Evolutionary conservation across 2,797 vertebrate genomes (phyloP), one percentile per base, ranked within the genome.

Genomic region (Liparis tanakae): DNA sequence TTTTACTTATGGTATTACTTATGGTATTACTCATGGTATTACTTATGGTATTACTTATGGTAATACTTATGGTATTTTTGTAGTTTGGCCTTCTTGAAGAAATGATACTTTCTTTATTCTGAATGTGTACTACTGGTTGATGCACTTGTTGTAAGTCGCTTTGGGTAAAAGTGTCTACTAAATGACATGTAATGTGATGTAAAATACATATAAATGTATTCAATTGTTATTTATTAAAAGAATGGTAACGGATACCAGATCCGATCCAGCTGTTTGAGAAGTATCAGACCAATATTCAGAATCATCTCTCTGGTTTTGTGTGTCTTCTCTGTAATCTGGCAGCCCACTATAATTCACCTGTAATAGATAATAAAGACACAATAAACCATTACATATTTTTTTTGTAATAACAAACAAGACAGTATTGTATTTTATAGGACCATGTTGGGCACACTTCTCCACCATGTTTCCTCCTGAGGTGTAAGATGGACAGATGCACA

Each of bases 401-500:
- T 53, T 53, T 1, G n/a, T n/a, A 25, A 41, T 8, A 8, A 55
- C 6, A 36, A 33, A 15, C 17, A 46, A 57, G 36, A 71, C 30
- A 39, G 13, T 53, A 3, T 50, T 72, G 18, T 60, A 3, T 57
- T 22, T 33, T 36, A 30, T 39, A 20, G 17, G 10, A 10, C 1
- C 9, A 34, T 7, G 34, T 60, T 58, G 60, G 22, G 20, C 1
- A 15, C 14, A 59, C 8, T 44, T 67, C 18, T 65, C 33, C 30
- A 65, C 14, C 15, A 13, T 54, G 8, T 46, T 10, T 2, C 17
- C 36, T n/a, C 14, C 14, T 9, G 37, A 1, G 4, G 17, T 59
- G 30, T 67, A 20, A 51, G 3, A 22, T n/a, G 62, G 39, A 80
- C 62, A 61, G 37, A 77, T 74, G 39, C 41, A 7, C 14, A 53